These are phyloP conservation scores for Macrobrachium nipponense DNA, from an alignment of 1,140 invertebrate genomes.

Conservation along the genomic window DNA sequence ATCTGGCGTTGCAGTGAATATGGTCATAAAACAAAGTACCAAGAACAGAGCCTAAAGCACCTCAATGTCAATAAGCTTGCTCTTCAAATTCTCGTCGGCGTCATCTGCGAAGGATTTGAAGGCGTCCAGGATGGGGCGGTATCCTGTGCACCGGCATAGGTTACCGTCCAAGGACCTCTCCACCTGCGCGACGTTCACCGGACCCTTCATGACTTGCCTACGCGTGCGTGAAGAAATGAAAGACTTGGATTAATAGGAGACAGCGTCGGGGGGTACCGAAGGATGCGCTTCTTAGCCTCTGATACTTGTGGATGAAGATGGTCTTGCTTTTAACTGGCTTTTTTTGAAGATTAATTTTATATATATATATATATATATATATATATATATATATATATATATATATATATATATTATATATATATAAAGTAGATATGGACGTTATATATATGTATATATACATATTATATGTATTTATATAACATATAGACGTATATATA, in stretches of 20 bases:
- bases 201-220: conserved; percentile 65
- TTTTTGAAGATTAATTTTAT: not conserved
- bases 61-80: conserved; percentile 58
- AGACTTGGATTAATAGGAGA: not conserved
- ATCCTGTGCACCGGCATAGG: conserved; percentile 89
- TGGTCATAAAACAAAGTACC: too few relatives aligned
- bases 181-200: conserved; percentile 76
- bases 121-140: conserved; percentile 84
- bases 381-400: not conserved
- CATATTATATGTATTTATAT: not conserved
- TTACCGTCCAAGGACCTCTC: conserved; percentile 85
- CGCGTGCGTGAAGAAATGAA: conserved; percentile 51
- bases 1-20: too few relatives aligned
- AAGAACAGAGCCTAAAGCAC: not conserved
- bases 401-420: not conserved
- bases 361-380: not conserved
- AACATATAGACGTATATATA: not conserved
- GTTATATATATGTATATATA: too few relatives aligned
- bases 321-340: not conserved
- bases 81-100: conserved; percentile 67
- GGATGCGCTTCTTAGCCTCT: not conserved
- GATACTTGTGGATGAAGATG: not conserved
- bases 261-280: not conserved
- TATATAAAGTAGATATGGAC: not conserved
- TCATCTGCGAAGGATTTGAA: conserved; percentile 82